Base-by-base conservation (phyloP, 2,888 invertebrate genomes). In the Liposcelis brunnea region DNA sequence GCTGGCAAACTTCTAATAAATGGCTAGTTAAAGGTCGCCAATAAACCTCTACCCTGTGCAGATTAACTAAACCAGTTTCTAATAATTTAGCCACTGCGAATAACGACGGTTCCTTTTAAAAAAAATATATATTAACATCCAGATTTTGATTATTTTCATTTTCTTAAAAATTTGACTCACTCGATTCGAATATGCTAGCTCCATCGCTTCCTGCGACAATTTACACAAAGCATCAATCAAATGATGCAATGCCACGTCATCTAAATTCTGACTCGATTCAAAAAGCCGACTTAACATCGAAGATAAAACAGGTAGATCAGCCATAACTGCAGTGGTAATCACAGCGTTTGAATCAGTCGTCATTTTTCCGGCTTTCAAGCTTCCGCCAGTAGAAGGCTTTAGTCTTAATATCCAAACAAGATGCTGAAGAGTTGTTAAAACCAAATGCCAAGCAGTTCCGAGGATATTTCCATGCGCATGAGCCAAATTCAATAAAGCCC, bases 11-110 rank as follows among this genome's bases (percentile, higher is more conserved):
- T 66, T 94, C 93, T 38, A 95, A 63, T n/a, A 97, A 70, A 64
- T 97, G 95, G 61, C 87, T 89, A 0, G 94, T 94, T 46, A 97
- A 72, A 0, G 93, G 93, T 51, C 85, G 72, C 97, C 97, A 97
- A 53, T 93, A 73, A 1, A 94, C 86, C 62, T 93, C 89, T 36
- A 95, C 85, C 45, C 97, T 70, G 42, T 82, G 77, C 70, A 97
- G 75, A 64, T 97, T 97, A 0, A 93, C 93, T 48, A 94, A 63
- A 1, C 93, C 94, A 1, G 93, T 94, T 67, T 98, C 97, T n/a
- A 97, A 68, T n/a, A 97, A 68, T 63, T 97, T 97, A 2, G 95
- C 94, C 2, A 97, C 91, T 2, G 95, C 94, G 65, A 97, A 97
- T 46, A 95, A 63, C 0, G 94, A 95, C 0, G 95, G 95, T 59